phyloP scores from a whole-genome alignment of 1,140 invertebrate species.

The Ooceraea biroi region DNA sequence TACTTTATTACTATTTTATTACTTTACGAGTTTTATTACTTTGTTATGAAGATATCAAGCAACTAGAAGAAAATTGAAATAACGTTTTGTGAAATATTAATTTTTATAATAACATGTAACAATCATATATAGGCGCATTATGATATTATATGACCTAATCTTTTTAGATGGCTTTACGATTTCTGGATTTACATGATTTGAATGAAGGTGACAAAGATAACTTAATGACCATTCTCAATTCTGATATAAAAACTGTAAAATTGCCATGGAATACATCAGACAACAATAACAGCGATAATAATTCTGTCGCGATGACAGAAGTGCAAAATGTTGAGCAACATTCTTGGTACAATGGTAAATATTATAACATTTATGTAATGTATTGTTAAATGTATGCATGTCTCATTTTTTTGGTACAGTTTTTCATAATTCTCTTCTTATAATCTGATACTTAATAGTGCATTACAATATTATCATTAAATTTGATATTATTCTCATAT shows the following conservation, averaged over 20 bases:
- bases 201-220: slow-evolving; percentile 80
- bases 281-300: slow-evolving; percentile 69
- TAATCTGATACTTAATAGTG: slow-evolving; percentile 15
- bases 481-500: neutral
- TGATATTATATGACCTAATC: slow-evolving; percentile 25
- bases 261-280: slow-evolving; percentile 83
- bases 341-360: slow-evolving; percentile 80
- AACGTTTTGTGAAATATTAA: neutral
- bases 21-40: no score
- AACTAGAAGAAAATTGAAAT: no score
- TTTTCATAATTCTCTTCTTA: slow-evolving; percentile 14
- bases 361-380: neutral
- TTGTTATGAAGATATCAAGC: no score
- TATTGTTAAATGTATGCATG: neutral
- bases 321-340: slow-evolving; percentile 73
- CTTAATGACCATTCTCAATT: slow-evolving; percentile 79
- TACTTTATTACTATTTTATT: no score
- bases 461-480: slow-evolving; percentile 1
- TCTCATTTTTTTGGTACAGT: neutral
- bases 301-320: slow-evolving; percentile 62
- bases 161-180: slow-evolving; percentile 82
- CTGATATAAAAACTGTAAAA: slow-evolving; percentile 79
- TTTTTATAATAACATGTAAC: neutral
- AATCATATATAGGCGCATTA: neutral
- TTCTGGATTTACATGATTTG: slow-evolving; percentile 83